These are phyloP conservation scores for Nannospalax galili DNA, from an alignment of 2,113 vertebrate genomes.

Conservation along the genomic window DNA sequence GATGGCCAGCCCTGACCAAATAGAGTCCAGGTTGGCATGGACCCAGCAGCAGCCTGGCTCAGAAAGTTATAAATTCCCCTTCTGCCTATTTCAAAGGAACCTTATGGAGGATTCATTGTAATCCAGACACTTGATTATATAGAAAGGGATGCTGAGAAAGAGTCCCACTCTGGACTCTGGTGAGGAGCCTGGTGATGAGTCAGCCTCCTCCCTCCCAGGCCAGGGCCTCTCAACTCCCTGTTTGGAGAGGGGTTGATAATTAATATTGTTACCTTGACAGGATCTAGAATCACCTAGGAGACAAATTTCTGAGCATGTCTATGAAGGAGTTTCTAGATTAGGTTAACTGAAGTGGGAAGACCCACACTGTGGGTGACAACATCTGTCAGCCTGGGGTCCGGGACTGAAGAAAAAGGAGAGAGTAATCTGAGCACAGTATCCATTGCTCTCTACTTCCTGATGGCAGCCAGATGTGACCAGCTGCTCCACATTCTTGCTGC, in stretches of 20 bases:
- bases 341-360: not conserved
- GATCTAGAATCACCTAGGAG: not conserved
- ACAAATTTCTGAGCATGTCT: not conserved
- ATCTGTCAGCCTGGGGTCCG: not conserved
- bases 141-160: not conserved
- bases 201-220: too few species aligned
- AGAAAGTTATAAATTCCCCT: not conserved
- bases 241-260: not conserved
- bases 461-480: not conserved
- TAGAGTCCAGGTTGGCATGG: not conserved
- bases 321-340: not conserved
- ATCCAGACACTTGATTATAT: not conserved
- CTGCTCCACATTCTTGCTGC: too few species aligned
- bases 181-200: not conserved
- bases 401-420: not conserved
- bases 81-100: not conserved
- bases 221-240: not conserved
- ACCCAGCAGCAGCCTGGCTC: not conserved
- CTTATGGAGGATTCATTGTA: not conserved
- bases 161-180: too few species aligned
- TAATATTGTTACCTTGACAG: not conserved
- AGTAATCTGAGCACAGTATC: too few species aligned
- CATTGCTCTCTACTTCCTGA: not conserved
- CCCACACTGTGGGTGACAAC: not conserved
- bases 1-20: not conserved